These are phyloP conservation scores for Agrochola lota DNA, from an alignment of 2,888 invertebrate species.

Conservation along the genomic window DNA sequence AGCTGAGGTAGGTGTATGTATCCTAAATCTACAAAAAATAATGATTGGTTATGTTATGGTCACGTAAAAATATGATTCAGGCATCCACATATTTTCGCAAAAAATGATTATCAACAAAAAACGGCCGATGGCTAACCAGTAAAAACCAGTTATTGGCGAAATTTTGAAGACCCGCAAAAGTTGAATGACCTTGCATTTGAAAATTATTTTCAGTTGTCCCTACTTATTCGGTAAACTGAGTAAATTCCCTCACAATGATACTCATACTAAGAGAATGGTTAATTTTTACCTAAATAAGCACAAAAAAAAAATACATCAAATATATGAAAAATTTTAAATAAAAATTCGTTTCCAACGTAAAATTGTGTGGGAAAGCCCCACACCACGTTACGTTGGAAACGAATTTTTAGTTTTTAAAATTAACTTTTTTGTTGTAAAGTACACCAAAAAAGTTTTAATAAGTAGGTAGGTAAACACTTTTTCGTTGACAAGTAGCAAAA, in stretches of 20 bases:
- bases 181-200: slow-evolving; percentile 47
- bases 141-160: slow-evolving; percentile 36
- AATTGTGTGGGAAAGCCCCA: neutral
- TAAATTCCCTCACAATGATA: neutral
- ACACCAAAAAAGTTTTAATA: too few species aligned
- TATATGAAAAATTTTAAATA: neutral
- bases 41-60: neutral
- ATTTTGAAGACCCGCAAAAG: slow-evolving; percentile 34
- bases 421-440: too few species aligned
- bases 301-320: neutral
- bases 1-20: neutral
- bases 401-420: too few species aligned
- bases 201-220: slow-evolving; percentile 20
- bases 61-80: neutral
- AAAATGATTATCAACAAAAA: slow-evolving; percentile 19
- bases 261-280: neutral
- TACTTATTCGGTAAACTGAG: neutral
- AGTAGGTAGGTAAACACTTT: too few species aligned
- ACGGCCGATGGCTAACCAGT: neutral
- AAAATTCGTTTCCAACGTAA: neutral
- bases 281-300: neutral
- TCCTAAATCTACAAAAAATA: neutral
- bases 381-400: too few species aligned
- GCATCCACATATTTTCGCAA: slow-evolving; percentile 4
- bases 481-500: too few species aligned